Base-by-base conservation (phyloP, 2,113 vertebrate species). In the Peromyscus maniculatus region DNA sequence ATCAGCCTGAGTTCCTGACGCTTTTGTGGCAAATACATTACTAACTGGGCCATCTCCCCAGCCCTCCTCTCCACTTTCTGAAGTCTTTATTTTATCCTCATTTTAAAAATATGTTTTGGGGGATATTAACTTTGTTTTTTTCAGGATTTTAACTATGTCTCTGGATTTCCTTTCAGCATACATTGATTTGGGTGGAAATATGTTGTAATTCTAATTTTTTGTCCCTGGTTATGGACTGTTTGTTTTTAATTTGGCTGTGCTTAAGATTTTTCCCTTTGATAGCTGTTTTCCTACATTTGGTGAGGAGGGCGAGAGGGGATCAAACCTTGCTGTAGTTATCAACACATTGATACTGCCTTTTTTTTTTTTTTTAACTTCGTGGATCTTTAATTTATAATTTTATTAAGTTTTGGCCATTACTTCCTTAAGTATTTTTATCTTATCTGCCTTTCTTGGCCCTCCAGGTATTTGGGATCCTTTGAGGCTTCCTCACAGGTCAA, bases 31-130 rank as follows among this genome's bases (percentile, higher is more conserved):
- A 36, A 87, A 64, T 22, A 28, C 0, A 33, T 52, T 28, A 22
- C 28, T 46, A 49, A 49, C 16, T 33, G 43, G 49, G 2, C 64
- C 80, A 21, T 52, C 17, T 33, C 43, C 43, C 15, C 39, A 67
- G 64, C 1, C 28, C 12, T 69, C 39, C 59, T 77, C 43, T 80
- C 28, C 82, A 66, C n/a, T 59, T 87, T 79, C 55, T 84, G 57
- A 90, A 87, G 8, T 62, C 55, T 71, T 26, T 46, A 66, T 91
- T 92, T 97, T 57, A 96, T 52, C 33, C 96, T 93, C 43, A 64
- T 66, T 78, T 79, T 4, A 72, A 52, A 82, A 79, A 57, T 49
- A 13, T 62, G 28, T 79, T 84, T 96, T 43, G 2, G 4, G 52
- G 17, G 4, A 7, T 80, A 77, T 33, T 89, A 69, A 79, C 5